Conservation (phyloP, 2,113 vertebrate genomes). For the Cyphomyrus discorhynchus region DNA sequence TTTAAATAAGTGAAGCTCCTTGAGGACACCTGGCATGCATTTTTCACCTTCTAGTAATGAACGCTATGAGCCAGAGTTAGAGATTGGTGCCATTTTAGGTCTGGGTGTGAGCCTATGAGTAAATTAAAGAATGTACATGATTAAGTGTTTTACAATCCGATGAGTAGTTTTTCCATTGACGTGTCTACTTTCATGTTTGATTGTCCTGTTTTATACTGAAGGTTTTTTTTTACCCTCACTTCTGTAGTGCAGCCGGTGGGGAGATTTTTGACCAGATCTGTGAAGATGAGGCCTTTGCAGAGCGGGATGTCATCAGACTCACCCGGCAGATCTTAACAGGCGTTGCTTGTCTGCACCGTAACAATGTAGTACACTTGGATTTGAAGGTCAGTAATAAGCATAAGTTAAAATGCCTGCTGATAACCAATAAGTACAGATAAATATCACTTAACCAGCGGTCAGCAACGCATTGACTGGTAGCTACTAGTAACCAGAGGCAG, state of each 20-base stretch:
- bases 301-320: slow-evolving; percentile 82
- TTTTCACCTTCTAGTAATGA: background rate
- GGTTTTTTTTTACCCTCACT: slow-evolving; percentile 13
- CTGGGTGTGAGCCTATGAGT: background rate
- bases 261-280: slow-evolving; percentile 88
- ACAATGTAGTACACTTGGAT: slow-evolving; percentile 86
- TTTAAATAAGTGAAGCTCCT: background rate
- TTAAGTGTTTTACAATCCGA: background rate
- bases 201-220: background rate
- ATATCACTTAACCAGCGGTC: background rate
- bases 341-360: slow-evolving; percentile 78
- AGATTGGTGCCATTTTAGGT: background rate
- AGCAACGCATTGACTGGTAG: background rate
- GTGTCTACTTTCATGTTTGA: background rate
- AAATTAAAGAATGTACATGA: background rate
- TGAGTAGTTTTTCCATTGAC: background rate
- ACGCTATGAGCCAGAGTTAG: background rate
- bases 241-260: slow-evolving; percentile 81
- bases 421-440: background rate
- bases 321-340: slow-evolving; percentile 83
- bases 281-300: slow-evolving; percentile 88
- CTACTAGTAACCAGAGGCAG: background rate
- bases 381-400: slow-evolving; percentile 68
- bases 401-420: background rate
- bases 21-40: background rate